Percentiles rank a stretch among this genome's conserved stretches.
phyloP scores from a whole-genome alignment of 2,888 invertebrate genomes.

The Drosophila kuntzei region DNA sequence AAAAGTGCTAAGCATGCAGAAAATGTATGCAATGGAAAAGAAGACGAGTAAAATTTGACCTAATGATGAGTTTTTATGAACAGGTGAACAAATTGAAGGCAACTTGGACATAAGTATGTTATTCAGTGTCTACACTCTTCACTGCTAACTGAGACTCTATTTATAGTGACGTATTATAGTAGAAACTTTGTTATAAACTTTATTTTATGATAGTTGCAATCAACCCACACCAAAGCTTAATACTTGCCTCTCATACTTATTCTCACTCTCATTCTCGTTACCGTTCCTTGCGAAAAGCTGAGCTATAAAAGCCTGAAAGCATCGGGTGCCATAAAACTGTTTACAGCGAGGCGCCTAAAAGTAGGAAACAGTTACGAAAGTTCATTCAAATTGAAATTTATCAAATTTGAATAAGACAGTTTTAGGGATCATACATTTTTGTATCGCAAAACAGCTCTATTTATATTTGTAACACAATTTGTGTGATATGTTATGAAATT shows the following conservation, averaged over 20 bases:
- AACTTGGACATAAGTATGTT: constrained; percentile 9
- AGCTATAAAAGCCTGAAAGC: constrained; percentile 50
- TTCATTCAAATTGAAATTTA: constrained; percentile 6
- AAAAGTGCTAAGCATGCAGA: constrained; percentile 66
- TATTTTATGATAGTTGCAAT: constrained; percentile 55
- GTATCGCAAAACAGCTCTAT: too few species aligned
- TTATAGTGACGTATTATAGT: constrained; percentile 68
- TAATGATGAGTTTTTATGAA: constrained; percentile 43
- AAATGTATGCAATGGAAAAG: constrained; percentile 28
- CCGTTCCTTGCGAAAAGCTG: constrained; percentile 39
- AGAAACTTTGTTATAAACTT: constrained; percentile 62
- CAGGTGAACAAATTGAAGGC: constrained; percentile 45
- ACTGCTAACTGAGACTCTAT: constrained; percentile 4
- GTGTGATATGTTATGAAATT: neutral
- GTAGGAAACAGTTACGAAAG: neutral
- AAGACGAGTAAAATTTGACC: constrained; percentile 51
- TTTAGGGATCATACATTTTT: neutral
- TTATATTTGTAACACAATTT: constrained; percentile 2
- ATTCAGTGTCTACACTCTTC: constrained; percentile 27
- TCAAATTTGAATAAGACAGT: neutral
- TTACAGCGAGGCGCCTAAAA: constrained; percentile 36
- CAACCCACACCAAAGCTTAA: constrained; percentile 65
- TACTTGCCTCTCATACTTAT: constrained; percentile 1
- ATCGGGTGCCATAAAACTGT: constrained; percentile 56
- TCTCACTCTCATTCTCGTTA: neutral